These are phyloP conservation scores for Eulemur mongoz DNA, from an alignment of 2,797 vertebrate genomes.

Conservation along the genomic window DNA sequence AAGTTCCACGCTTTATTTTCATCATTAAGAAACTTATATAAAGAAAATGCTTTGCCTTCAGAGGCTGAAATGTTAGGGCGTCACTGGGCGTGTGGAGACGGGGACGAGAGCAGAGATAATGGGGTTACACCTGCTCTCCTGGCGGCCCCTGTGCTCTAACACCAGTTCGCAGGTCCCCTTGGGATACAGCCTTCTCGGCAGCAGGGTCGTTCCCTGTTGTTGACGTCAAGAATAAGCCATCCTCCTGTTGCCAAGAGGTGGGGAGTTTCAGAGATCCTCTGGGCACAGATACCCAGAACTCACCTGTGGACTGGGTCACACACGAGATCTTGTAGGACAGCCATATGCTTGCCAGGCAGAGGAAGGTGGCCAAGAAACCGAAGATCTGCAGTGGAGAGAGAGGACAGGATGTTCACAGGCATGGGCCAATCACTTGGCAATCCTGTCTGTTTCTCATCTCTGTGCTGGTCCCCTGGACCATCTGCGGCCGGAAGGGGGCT, in stretches of 20 bases:
- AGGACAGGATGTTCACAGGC: neutral
- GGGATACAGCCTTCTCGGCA: fast-evolving
- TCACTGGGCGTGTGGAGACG: fast-evolving
- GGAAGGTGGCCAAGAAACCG: conserved; percentile 93
- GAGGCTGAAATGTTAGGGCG: neutral
- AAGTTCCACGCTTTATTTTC: neutral
- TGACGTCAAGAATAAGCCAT: neutral
- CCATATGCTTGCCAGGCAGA: conserved; percentile 92
- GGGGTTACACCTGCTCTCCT: too few species aligned
- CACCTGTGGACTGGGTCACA: conserved; percentile 91
- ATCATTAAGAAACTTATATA: neutral
- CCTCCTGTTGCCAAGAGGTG: neutral
- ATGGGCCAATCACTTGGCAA: fast-evolving
- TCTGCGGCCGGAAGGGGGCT: neutral
- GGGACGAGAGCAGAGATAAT: fast-evolving
- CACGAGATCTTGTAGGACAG: conserved; percentile 94
- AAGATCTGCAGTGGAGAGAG: conserved; percentile 87
- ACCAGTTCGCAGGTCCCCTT: too few species aligned
- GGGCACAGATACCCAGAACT: conserved; percentile 56
- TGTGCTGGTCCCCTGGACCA: neutral
- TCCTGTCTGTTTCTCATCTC: neutral
- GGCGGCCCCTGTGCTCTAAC: fast-evolving
- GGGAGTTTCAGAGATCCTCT: neutral
- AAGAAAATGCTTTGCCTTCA: neutral
- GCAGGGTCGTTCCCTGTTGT: fast-evolving